Evolutionary conservation across 2,888 invertebrate genomes (phyloP).

Genomic region (Priocnemis perturbator): DNA sequence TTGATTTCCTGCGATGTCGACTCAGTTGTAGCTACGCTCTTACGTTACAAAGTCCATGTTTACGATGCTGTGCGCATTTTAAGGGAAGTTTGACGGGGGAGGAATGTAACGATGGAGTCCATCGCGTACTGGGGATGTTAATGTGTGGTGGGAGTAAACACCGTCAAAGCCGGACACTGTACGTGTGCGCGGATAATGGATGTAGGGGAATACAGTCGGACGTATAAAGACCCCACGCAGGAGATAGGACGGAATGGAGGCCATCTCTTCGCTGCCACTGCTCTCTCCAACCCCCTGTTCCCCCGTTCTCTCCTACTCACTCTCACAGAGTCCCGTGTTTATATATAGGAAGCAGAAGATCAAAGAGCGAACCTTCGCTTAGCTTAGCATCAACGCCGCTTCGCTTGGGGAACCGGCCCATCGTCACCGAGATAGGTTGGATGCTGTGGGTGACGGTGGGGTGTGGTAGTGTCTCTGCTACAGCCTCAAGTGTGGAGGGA

Average conservation of each 20-base stretch:
- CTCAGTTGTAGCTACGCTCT: too few relatives aligned
- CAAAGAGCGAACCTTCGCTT: conserved; percentile 72
- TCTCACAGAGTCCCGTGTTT: conserved; percentile 60
- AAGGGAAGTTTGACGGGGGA: neutral
- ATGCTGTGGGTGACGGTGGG: conserved; percentile 49
- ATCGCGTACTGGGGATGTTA: conserved; percentile 12
- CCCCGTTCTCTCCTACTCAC: conserved; percentile 22
- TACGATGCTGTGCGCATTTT: too few relatives aligned
- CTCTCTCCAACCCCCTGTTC: conserved; percentile 23
- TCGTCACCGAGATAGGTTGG: conserved; percentile 61
- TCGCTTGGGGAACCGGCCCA: conserved; percentile 62
- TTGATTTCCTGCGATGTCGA: too few relatives aligned
- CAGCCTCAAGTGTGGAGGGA: neutral
- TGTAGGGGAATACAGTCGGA: conserved; percentile 60
- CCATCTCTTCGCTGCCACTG: conserved; percentile 52
- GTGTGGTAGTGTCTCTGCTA: conserved; percentile 26
- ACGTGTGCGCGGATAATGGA: conserved; percentile 54
- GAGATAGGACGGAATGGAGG: conserved; percentile 56
- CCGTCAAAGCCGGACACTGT: conserved; percentile 10
- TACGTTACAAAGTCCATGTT: too few relatives aligned
- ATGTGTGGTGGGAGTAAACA: conserved; percentile 1
- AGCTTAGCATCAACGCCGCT: conserved; percentile 66
- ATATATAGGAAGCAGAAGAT: conserved; percentile 73
- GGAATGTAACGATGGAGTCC: neutral
- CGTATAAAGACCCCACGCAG: conserved; percentile 60